Conservation (phyloP, 2,797 vertebrate species). For the Urophycis tenuis region DNA sequence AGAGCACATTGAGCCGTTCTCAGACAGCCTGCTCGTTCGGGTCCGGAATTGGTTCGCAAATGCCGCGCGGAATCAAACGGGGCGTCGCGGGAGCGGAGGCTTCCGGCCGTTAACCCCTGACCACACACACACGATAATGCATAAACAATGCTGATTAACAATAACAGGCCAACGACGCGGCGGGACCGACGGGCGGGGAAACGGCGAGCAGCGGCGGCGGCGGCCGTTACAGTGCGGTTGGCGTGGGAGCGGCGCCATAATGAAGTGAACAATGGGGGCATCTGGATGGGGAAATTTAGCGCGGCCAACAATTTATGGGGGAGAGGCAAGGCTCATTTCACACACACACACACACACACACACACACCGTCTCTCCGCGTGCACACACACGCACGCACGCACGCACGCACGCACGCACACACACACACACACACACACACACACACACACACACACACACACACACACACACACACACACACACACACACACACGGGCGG, state of each 20-base stretch:
- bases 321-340: not conserved
- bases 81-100: not conserved
- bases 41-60: not conserved
- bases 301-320: not conserved
- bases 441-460: not conserved
- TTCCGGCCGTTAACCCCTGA: not conserved
- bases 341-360: constrained; percentile 9
- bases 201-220: not conserved
- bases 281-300: not conserved
- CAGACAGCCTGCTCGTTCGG: not conserved
- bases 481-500: not conserved
- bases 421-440: not conserved
- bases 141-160: not conserved
- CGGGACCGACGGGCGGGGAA: not conserved
- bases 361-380: no score
- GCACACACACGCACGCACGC: not conserved
- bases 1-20: not conserved
- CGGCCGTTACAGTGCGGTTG: not conserved
- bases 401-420: constrained; percentile 5
- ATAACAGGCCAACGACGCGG: no score
- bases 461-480: constrained; percentile 3
- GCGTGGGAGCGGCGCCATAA: not conserved
- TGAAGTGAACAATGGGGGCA: not conserved
- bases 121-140: not conserved
- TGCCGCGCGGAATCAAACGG: not conserved